These are phyloP conservation scores for Plectrocnemia conspersa DNA, from an alignment of 1,140 invertebrate species.

Conservation along the genomic window DNA sequence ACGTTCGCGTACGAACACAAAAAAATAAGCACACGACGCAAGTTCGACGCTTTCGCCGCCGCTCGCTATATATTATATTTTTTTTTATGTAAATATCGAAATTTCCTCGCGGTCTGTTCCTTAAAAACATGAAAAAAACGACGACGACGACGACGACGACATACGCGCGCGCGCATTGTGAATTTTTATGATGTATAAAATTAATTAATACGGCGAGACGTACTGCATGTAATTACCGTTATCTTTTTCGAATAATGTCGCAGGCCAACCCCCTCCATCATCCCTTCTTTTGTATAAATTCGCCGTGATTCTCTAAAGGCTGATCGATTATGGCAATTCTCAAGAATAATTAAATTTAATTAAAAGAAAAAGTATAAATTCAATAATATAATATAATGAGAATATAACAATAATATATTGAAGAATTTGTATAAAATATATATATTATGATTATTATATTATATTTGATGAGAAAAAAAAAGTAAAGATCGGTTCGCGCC, in stretches of 20 bases:
- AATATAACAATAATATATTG: slow-evolving; percentile 37
- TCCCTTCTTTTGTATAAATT: slow-evolving; percentile 24
- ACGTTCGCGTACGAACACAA: no score
- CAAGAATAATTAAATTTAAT: slow-evolving; percentile 29
- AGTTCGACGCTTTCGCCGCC: no score
- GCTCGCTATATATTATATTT: neutral
- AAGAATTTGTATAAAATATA: slow-evolving; percentile 34
- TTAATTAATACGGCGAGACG: no score
- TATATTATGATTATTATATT: slow-evolving; percentile 23
- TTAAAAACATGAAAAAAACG: no score
- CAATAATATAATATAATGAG: slow-evolving; percentile 36
- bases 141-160: no score
- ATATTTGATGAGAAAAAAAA: slow-evolving; percentile 14
- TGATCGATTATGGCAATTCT: slow-evolving; percentile 36
- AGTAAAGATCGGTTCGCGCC: slow-evolving; percentile 13
- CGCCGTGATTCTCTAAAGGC: slow-evolving; percentile 36
- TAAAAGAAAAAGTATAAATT: slow-evolving; percentile 15
- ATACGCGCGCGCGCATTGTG: no score
- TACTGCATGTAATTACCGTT: no score
- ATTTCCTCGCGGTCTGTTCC: slow-evolving; percentile 5
- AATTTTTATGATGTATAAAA: no score
- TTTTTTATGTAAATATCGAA: slow-evolving; percentile 8
- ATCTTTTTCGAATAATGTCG: slow-evolving; percentile 2
- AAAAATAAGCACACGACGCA: no score
- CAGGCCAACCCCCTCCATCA: neutral